A percentile compares a stretch with the other conserved stretches of the same genome.
Evolutionary conservation across 2,113 vertebrate genomes (phyloP).

Genomic region (Emberiza fucata): DNA sequence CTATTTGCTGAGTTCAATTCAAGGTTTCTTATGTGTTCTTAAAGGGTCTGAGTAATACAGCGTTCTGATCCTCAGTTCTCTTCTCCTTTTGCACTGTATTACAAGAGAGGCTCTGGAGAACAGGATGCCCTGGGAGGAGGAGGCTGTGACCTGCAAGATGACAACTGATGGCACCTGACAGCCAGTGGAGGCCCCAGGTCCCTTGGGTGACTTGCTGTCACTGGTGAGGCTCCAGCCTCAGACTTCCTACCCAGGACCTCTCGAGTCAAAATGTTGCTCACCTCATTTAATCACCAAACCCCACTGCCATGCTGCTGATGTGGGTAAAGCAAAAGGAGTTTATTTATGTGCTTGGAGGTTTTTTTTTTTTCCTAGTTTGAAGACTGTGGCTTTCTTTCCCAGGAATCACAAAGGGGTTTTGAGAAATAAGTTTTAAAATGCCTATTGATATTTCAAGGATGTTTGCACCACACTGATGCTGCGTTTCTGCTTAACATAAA

Average conservation of each 20-base stretch:
- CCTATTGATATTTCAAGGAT: background rate
- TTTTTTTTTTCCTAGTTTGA: background rate
- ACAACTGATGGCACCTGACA: background rate
- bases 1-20: background rate
- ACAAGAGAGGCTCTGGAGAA: background rate
- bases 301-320: background rate
- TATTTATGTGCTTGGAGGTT: background rate
- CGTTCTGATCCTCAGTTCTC: background rate
- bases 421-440: background rate
- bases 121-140: background rate
- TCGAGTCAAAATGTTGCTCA: background rate
- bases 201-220: background rate
- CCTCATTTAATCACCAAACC: background rate
- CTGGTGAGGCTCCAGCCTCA: background rate
- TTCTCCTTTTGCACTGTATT: background rate
- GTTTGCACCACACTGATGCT: rapidly evolving
- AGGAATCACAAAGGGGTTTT: background rate
- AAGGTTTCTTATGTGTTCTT: background rate
- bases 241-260: background rate
- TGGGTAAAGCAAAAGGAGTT: background rate
- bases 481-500: background rate
- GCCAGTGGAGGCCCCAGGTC: background rate
- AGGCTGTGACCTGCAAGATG: background rate
- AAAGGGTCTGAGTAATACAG: background rate
- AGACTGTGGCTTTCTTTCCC: background rate